Percentiles rank a stretch among this genome's conserved stretches.
Conservation (phyloP, 2,113 vertebrate species). For the Puffinus mauretanicus region DNA sequence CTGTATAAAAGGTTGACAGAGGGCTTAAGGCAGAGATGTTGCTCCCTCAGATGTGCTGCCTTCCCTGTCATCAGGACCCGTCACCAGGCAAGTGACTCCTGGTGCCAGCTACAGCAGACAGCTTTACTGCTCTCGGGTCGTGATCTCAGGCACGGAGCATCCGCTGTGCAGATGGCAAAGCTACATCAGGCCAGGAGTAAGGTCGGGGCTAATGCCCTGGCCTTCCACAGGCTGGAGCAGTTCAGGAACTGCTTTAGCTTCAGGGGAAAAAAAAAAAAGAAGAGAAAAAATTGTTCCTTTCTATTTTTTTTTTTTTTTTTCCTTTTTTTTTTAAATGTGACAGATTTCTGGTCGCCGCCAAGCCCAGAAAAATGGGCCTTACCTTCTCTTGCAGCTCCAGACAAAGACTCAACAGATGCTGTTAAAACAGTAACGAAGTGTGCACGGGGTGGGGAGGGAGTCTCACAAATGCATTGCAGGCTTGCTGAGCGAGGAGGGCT, state of each 20-base stretch:
- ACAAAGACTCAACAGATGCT: neutral
- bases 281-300: neutral
- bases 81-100: neutral
- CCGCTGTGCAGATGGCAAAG: neutral
- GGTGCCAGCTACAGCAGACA: neutral
- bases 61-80: neutral
- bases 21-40: neutral
- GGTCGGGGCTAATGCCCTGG: neutral
- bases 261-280: neutral
- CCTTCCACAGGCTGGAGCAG: neutral
- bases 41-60: neutral
- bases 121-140: neutral
- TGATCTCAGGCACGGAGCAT: neutral
- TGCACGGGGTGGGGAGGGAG: neutral
- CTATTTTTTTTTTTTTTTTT: neutral
- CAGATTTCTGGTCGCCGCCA: neutral
- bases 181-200: neutral
- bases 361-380: neutral
- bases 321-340: neutral
- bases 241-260: neutral
- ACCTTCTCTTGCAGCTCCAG: neutral
- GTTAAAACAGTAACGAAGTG: neutral
- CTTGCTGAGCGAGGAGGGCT: neutral
- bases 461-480: neutral
- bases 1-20: neutral